Conservation (phyloP, 2,113 vertebrate species). For the Xenopus tropicalis region DNA sequence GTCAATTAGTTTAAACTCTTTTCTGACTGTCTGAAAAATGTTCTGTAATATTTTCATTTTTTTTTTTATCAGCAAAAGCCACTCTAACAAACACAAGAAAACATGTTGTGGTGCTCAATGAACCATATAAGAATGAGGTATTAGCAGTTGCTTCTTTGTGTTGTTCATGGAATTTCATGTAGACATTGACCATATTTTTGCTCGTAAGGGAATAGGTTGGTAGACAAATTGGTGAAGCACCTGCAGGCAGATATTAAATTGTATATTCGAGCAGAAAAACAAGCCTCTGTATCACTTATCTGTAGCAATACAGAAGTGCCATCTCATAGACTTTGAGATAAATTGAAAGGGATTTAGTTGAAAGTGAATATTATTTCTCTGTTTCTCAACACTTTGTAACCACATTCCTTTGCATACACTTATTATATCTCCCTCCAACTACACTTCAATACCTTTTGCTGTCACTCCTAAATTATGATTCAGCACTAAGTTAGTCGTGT, state of each 20-base stretch:
- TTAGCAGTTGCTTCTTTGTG: neutral
- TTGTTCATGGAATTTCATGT: neutral
- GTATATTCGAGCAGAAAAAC: slow-evolving; percentile 6
- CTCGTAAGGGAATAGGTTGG: neutral
- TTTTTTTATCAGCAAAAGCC: too few relatives aligned
- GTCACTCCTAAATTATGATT: slow-evolving; percentile 47
- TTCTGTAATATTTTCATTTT: too few relatives aligned
- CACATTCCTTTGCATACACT: slow-evolving; percentile 13
- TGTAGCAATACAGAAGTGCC: slow-evolving; percentile 10
- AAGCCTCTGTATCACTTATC: slow-evolving; percentile 16
- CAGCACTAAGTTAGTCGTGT: slow-evolving; percentile 41
- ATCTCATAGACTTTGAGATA: slow-evolving; percentile 11
- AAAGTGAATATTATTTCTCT: slow-evolving; percentile 30
- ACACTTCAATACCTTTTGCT: slow-evolving; percentile 47
- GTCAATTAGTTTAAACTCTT: too few relatives aligned
- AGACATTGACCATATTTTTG: neutral
- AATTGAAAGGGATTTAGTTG: slow-evolving; percentile 28
- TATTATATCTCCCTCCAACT: slow-evolving; percentile 34
- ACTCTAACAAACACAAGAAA: too few relatives aligned
- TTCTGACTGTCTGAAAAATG: too few relatives aligned
- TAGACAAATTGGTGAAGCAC: neutral
- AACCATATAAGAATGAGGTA: neutral
- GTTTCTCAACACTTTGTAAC: slow-evolving; percentile 36
- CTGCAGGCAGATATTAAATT: slow-evolving; percentile 1
- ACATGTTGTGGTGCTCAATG: too few relatives aligned